phyloP scores from a whole-genome alignment of 1,140 invertebrate species.

The Arion vulgaris region DNA sequence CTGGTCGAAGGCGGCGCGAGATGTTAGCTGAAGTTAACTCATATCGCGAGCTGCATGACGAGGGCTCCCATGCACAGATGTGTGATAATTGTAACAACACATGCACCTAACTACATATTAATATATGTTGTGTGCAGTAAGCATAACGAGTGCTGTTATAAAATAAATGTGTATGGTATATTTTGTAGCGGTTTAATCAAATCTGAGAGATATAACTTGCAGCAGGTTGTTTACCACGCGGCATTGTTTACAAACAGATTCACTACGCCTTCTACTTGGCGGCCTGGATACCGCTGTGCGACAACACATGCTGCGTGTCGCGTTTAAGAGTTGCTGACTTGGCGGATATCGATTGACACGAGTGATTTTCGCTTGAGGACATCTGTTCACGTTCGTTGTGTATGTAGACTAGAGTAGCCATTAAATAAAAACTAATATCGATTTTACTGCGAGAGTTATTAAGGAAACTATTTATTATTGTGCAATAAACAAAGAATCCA shows the following conservation, averaged over 20 bases:
- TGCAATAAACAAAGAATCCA: neutral
- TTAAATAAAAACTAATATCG: neutral
- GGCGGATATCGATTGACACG: slow-evolving; percentile 24
- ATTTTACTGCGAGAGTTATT: neutral
- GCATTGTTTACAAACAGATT: slow-evolving; percentile 18
- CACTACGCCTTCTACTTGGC: neutral
- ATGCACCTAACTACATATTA: neutral
- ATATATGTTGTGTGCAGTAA: neutral
- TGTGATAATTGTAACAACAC: neutral
- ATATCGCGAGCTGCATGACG: neutral
- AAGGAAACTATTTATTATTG: neutral
- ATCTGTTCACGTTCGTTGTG: neutral
- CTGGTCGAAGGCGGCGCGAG: neutral
- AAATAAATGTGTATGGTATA: neutral
- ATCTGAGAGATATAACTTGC: no score
- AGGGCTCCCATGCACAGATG: neutral
- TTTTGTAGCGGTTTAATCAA: neutral
- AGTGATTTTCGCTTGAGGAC: slow-evolving; percentile 5
- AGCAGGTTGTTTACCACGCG: neutral
- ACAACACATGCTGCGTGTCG: neutral
- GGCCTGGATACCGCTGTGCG: neutral
- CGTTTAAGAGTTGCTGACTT: slow-evolving; percentile 3
- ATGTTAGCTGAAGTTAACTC: neutral
- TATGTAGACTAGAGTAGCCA: neutral
- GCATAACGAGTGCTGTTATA: neutral